Evolutionary conservation across 2,113 vertebrate genomes (phyloP).

Genomic region (Cervus canadensis): DNA sequence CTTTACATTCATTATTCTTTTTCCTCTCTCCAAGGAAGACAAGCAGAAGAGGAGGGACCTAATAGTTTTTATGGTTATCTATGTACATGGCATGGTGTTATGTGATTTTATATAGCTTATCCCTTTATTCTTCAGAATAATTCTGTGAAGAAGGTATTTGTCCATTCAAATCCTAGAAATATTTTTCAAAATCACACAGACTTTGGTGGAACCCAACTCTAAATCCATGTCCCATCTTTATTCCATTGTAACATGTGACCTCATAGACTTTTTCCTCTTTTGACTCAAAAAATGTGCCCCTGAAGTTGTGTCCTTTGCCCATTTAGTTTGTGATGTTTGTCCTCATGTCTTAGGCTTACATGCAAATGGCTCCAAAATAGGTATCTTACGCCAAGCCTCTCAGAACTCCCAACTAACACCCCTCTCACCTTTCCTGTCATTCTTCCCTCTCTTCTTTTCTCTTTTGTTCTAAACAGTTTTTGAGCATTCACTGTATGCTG

Average conservation of each 20-base stretch:
- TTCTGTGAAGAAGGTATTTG: not conserved
- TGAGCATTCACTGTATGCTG: not conserved
- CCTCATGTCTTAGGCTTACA: not conserved
- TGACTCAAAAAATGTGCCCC: not conserved
- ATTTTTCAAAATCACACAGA: not conserved
- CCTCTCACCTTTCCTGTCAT: too few species aligned
- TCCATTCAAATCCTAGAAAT: not conserved
- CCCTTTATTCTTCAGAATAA: not conserved
- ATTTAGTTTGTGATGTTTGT: not conserved
- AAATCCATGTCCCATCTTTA: not conserved
- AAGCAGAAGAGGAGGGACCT: not conserved
- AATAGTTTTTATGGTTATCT: not conserved
- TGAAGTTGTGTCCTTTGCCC: not conserved
- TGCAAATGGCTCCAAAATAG: not conserved
- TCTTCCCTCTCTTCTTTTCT: not conserved
- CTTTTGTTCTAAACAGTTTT: not conserved
- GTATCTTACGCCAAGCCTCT: not conserved
- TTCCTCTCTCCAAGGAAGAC: not conserved
- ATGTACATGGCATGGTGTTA: not conserved
- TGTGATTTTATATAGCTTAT: not conserved
- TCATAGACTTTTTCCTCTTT: not conserved
- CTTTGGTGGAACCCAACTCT: not conserved
- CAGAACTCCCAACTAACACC: not conserved
- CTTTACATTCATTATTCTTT: not conserved
- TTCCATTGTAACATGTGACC: not conserved